Evolutionary conservation across 64 coral and sea anemone species (phyloP), one percentile per base, ranked within the genome.

Genomic region (Pachyseris speciosa): DNA sequence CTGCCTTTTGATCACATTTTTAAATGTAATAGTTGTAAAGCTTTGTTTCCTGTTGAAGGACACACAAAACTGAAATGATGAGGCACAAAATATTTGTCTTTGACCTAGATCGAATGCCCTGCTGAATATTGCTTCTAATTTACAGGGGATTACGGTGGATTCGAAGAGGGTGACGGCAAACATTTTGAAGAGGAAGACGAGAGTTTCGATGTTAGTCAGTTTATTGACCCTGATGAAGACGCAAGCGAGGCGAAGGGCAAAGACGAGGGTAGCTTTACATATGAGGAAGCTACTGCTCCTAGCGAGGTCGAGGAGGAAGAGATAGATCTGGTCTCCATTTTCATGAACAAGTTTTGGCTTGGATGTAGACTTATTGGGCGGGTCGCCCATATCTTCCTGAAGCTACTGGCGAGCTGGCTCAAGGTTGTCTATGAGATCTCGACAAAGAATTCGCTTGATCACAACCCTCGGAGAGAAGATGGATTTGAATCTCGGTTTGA

Each of bases 241-340:
- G 20, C 11, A 19, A 55, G 7, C 10, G 12, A 19, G 0, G 17
- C 10, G 11, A 19, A 15, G 20, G 51, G 20, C 8, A 19, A 19
- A 11, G 51, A 55, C 11, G 51, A 55, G 8, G 12, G 20, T 3
- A 19, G 4, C 51, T 69, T 69, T 30, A 69, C 66, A 33, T 16
- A 28, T 20, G 66, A 33, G n/a, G 2, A 12, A 69, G 36, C 27
- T 5, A 16, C 36, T 5, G 25, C 36, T 25, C 20, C 29, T 6
- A 65, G 20, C 27, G 4, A 55, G 55, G 48, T 26, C 51, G 28
- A 49, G 59, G n/a, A 28, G 11, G 59, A 90, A 90, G 77, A 91
- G 44, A 48, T 83, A 42, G 88, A 91, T 28, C 76, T 78, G 13
- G n/a, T n/a, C n/a, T n/a, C n/a, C n/a, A n/a, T n/a, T n/a, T n/a